Base-by-base conservation (phyloP, 2,797 vertebrate genomes). In the Hozukius guyotensis region DNA sequence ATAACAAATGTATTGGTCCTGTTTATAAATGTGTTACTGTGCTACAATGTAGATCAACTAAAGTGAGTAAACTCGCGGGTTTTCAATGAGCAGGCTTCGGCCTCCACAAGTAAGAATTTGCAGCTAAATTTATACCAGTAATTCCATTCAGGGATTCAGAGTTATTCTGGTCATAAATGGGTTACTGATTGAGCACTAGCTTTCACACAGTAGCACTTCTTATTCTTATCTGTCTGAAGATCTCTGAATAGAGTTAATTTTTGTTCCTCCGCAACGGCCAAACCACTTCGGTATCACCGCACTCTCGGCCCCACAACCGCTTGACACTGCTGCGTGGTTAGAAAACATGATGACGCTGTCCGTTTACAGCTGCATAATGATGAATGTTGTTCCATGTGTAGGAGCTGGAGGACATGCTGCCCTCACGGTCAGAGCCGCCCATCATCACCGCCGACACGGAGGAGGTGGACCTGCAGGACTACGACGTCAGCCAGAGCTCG, bases 361-460 rank as follows among this genome's bases (percentile, higher is more conserved):
- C 52, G 31, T 75, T 75, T 46, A 27, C 8, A 60, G 31, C 66
- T n/a, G 22, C 18, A 1, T 57, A 8, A 4, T 72, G 53, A 36
- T 60, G 10, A 56, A n/a, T 84, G 67, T 49, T 76, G 55, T 5
- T 72, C 29, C 64, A 12, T 7, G 25, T 69, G 60, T 87, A 99
- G 99, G 98, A 99, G 93, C 95, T 99, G 93, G 98, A 99, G 94
- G 98, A 99, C 93, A 96, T 99, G 92, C 94, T 99, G 77, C 99
- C 99, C 12, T 97, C 96, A 6, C 97, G 99, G 90, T 97, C 98
- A n/a, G 97, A 98, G 83, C 95, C 96, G 4, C 97, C 97, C 24
- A 96, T 96, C 83, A 93, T 99, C 83, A 97, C 96, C 5, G 97
- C 96, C 18, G 98, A 99, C 70, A 95, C 96, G 0, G 99, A 99